Conservation (phyloP, 2,888 invertebrate species). For the Papilio gigon region DNA sequence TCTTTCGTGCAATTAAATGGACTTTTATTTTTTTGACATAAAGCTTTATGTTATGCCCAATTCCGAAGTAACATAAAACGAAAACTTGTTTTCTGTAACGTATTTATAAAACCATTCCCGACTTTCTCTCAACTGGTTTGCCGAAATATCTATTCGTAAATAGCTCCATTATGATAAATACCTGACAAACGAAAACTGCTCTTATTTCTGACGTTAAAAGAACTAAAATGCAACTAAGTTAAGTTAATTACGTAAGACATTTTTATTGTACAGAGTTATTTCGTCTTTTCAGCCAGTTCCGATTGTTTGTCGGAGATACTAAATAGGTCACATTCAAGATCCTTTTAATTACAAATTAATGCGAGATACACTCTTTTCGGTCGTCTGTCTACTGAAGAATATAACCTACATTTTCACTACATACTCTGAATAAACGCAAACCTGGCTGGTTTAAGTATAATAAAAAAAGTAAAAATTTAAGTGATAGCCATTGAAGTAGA, state of each 20-base stretch:
- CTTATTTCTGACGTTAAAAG: background rate
- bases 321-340: slow-evolving; percentile 26
- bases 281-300: slow-evolving; percentile 33
- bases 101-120: slow-evolving; percentile 30
- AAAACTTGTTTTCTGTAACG: slow-evolving; percentile 12
- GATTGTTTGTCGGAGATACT: slow-evolving; percentile 24
- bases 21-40: background rate
- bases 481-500: background rate
- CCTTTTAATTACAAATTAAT: slow-evolving; percentile 32
- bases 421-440: background rate
- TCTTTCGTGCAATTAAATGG: background rate
- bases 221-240: background rate
- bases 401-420: background rate
- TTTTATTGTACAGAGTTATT: background rate
- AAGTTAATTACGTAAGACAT: slow-evolving; percentile 16
- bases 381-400: background rate
- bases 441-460: background rate
- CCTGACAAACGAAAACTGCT: background rate
- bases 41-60: background rate
- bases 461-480: background rate
- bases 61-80: slow-evolving; percentile 7
- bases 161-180: slow-evolving; percentile 21
- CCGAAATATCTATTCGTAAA: slow-evolving; percentile 33
- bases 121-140: slow-evolving; percentile 18
- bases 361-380: background rate